Evolutionary conservation across 2,888 invertebrate genomes (phyloP).

Genomic region (Orgyia antiqua): DNA sequence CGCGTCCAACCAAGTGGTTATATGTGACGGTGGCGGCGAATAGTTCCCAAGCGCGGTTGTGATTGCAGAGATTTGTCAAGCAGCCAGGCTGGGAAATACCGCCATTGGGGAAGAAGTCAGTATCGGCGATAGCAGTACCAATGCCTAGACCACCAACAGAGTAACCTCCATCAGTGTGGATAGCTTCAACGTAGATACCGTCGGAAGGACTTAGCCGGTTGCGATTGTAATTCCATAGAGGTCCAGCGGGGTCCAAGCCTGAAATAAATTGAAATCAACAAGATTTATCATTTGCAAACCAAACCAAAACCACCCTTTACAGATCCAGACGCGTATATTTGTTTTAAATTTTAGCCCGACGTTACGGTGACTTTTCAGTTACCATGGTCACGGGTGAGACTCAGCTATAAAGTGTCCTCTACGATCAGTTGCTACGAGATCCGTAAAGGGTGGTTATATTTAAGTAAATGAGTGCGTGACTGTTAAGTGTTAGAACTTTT

Average conservation of each 20-base stretch:
- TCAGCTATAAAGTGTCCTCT: too few relatives aligned
- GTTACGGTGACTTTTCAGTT: too few relatives aligned
- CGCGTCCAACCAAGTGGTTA: slow-evolving; percentile 36
- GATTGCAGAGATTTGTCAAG: slow-evolving; percentile 36
- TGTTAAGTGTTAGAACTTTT: too few relatives aligned
- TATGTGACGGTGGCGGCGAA: slow-evolving; percentile 37
- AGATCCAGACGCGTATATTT: too few relatives aligned
- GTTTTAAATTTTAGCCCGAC: too few relatives aligned
- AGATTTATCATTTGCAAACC: too few relatives aligned
- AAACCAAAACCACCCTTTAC: too few relatives aligned
- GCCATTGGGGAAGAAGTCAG: slow-evolving; percentile 77
- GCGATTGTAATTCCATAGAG: slow-evolving; percentile 35
- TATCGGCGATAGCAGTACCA: slow-evolving; percentile 58
- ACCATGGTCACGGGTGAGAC: too few relatives aligned
- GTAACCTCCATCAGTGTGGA: slow-evolving; percentile 36
- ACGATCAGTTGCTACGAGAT: too few relatives aligned
- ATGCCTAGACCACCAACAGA: slow-evolving; percentile 53
- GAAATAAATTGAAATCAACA: background rate
- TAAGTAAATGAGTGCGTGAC: too few relatives aligned
- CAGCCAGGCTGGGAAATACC: slow-evolving; percentile 54
- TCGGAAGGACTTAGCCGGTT: slow-evolving; percentile 40
- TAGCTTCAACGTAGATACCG: slow-evolving; percentile 43
- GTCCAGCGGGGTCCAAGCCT: slow-evolving; percentile 45
- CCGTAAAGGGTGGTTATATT: too few relatives aligned
- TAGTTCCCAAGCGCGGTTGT: slow-evolving; percentile 42